phyloP scores from a whole-genome alignment of 2,113 vertebrate genomes.

The Gymnorhina tibicen region DNA sequence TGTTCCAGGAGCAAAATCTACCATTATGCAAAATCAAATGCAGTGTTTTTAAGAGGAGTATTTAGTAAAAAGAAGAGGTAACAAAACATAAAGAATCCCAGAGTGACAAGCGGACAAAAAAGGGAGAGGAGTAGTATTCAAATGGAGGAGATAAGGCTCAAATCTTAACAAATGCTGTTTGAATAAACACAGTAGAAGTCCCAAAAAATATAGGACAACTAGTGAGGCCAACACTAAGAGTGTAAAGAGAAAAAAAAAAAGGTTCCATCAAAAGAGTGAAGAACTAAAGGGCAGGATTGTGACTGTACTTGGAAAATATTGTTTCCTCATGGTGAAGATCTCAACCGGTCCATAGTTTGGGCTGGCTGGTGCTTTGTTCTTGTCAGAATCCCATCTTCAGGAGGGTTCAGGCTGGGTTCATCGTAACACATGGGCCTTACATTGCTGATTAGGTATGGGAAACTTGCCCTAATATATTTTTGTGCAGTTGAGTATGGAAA shows the following conservation, averaged over 20 bases:
- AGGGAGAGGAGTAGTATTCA: neutral
- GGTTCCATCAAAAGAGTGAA: neutral
- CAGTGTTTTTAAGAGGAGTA: neutral
- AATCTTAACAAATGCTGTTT: neutral
- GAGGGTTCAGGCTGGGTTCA: neutral
- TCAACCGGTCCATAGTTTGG: neutral
- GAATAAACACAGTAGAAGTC: neutral
- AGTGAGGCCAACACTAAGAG: neutral
- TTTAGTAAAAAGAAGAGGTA: neutral
- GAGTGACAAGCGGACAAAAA: neutral
- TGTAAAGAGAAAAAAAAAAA: neutral
- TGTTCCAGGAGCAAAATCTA: conserved; percentile 32
- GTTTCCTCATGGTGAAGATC: neutral
- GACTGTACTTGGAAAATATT: neutral
- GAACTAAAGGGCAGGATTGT: neutral
- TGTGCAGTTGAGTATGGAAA: neutral
- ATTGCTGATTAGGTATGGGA: neutral
- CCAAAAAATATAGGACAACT: neutral
- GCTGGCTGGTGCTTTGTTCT: neutral
- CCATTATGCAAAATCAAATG: neutral
- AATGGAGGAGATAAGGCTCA: neutral
- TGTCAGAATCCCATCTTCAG: neutral
- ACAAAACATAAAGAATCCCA: neutral
- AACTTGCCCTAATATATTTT: neutral
- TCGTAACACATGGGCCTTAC: neutral